Evolutionary conservation across 2,888 invertebrate species (phyloP).

Genomic region (Agriopis marginaria): DNA sequence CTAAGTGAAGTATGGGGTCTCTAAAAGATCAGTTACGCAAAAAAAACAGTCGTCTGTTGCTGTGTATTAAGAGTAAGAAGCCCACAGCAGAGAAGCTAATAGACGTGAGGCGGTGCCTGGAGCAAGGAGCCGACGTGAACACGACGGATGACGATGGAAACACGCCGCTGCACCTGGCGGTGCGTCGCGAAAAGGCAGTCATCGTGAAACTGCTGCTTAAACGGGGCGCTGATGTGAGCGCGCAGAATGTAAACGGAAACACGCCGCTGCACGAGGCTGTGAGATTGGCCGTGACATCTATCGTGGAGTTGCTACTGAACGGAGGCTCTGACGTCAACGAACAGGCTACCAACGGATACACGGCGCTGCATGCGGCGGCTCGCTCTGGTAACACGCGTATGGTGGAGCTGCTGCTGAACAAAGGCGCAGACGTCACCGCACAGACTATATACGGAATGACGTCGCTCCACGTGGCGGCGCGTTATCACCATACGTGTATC

Average conservation of each 20-base stretch:
- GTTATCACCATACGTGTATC: neutral
- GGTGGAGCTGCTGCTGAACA: neutral
- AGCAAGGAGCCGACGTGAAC: constrained; percentile 38
- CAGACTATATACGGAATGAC: neutral
- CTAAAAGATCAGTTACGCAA: neutral
- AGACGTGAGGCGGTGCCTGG: constrained; percentile 40
- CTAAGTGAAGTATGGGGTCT: no score
- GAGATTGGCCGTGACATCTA: no score
- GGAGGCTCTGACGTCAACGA: neutral
- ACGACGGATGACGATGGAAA: neutral
- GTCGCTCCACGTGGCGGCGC: neutral
- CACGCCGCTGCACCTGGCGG: neutral
- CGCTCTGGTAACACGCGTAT: neutral
- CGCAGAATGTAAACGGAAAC: neutral
- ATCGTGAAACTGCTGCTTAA: constrained; percentile 40
- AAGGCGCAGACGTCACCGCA: neutral
- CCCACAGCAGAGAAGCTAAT: neutral
- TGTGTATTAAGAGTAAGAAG: neutral
- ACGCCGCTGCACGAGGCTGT: neutral
- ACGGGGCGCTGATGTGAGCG: constrained; percentile 37
- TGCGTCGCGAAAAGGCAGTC: neutral
- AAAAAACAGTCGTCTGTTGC: neutral
- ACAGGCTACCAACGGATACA: neutral
- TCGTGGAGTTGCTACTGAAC: neutral
- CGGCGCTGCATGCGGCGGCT: neutral